A percentile compares a stretch with the other conserved stretches of the same genome.
Evolutionary conservation across 2,797 vertebrate species (phyloP).

Genomic region (Orestias chungarensis): DNA sequence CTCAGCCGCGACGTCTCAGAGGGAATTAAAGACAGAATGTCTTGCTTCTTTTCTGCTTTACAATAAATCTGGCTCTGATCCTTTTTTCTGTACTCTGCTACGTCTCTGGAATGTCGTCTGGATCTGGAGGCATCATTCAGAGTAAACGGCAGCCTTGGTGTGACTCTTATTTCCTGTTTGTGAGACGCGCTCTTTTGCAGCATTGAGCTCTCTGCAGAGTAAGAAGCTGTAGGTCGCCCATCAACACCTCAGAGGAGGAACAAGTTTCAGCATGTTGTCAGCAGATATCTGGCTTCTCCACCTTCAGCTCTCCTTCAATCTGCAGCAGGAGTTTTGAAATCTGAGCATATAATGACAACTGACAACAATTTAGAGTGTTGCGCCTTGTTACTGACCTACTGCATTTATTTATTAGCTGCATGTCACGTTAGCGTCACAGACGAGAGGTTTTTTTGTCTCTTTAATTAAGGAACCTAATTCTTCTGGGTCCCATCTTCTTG

Average conservation of each 20-base stretch:
- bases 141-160: background rate
- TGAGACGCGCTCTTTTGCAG: constrained; percentile 4
- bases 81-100: background rate
- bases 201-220: constrained; percentile 5
- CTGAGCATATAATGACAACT: constrained; percentile 1
- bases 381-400: background rate
- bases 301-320: background rate
- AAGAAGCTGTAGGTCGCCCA: background rate
- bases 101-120: background rate
- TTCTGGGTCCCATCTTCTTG: background rate
- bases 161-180: background rate
- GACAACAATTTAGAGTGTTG: no score
- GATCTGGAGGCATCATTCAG: background rate
- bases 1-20: background rate
- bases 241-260: constrained; percentile 7
- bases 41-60: background rate
- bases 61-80: background rate
- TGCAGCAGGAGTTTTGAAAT: background rate
- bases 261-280: constrained; percentile 24
- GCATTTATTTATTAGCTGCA: background rate
- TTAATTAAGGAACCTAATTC: no score
- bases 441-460: background rate
- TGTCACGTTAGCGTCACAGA: background rate
- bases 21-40: background rate
- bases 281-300: background rate